Evolutionary conservation across 2,113 vertebrate species (phyloP), one percentile per base, ranked within the genome.

Genomic region (Erpornis zantholeuca): DNA sequence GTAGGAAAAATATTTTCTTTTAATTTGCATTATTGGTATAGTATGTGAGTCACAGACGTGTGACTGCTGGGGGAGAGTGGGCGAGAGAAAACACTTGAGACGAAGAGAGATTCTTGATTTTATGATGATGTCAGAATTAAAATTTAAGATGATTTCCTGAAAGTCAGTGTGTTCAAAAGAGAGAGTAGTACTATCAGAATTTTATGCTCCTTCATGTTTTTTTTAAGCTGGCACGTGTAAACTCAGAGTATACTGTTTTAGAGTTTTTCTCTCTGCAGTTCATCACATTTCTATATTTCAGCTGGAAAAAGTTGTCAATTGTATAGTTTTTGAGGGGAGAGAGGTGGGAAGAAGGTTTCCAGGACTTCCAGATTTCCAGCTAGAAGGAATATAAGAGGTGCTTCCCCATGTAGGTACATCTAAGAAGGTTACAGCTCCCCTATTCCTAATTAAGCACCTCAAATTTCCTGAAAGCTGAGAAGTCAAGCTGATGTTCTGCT

Each of bases 31-130:
- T 84, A 3, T 69, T 82, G 83, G 57, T 53, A 1, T 45, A 92
- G 80, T 25, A 15, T 11, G 73, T 95, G 93, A 96, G 91, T 96
- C 95, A 96, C 1, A 83, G 86, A 59, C 83, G 68, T 92, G 69
- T 97, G 95, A 96, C 60, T 88, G 60, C 91, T 64, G 57, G 52
- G 76, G 35, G 69, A 52, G 73, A 44, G 94, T 88, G 91, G 95
- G 96, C 0, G 54, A 68, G 56, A 83, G 60, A 83, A 95, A 86
- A 70, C 66, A 56, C 72, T 91, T 13, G 56, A 70, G 72, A 77
- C 0, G 1, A 52, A 78, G 47, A 88, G 80, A 88, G 64, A 83
- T 28, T 40, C 71, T 88, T 89, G 47, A 20, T 66, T 86, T 59
- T 7, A 17, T 18, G 49, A 53, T 69, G 70, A 91, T 91, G 49